Percentiles rank a stretch among this genome's conserved stretches.
Evolutionary conservation across 2,113 vertebrate genomes (phyloP).

Genomic region (Ciconia stormi): DNA sequence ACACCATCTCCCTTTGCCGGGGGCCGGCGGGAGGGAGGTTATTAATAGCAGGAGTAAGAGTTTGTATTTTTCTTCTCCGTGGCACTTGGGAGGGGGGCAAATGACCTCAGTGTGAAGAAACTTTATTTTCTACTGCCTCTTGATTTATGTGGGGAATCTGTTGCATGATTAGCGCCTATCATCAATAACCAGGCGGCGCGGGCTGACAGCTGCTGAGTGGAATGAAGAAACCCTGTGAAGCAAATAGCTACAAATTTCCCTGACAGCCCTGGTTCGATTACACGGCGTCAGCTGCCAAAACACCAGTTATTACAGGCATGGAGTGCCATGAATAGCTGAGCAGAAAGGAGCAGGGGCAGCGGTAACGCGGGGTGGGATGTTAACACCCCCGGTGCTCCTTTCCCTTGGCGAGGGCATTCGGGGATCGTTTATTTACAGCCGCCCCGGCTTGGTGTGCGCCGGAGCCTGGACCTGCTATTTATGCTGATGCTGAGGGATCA

Average conservation of each 20-base stretch:
- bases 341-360: not conserved
- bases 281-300: constrained; percentile 77
- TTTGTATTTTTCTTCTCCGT: not conserved
- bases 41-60: constrained; percentile 18
- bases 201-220: constrained; percentile 75
- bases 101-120: constrained; percentile 6
- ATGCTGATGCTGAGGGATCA: not conserved
- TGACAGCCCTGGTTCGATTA: constrained; percentile 77
- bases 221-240: constrained; percentile 72
- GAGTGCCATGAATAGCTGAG: not conserved
- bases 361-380: not conserved
- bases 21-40: not conserved
- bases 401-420: not conserved
- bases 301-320: constrained; percentile 67
- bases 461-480: not conserved
- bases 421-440: not conserved
- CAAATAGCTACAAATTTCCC: constrained; percentile 78
- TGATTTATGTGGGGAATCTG: constrained; percentile 76
- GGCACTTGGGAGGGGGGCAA: not conserved
- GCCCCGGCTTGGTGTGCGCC: not conserved
- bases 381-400: not conserved
- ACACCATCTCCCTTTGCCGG: not conserved
- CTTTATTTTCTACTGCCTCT: constrained; percentile 64
- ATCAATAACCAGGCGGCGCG: constrained; percentile 74
- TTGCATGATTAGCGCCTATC: constrained; percentile 74